These are phyloP conservation scores for Acrossocheilus fasciatus DNA, from an alignment of 2,797 vertebrate species.

Conservation along the genomic window DNA sequence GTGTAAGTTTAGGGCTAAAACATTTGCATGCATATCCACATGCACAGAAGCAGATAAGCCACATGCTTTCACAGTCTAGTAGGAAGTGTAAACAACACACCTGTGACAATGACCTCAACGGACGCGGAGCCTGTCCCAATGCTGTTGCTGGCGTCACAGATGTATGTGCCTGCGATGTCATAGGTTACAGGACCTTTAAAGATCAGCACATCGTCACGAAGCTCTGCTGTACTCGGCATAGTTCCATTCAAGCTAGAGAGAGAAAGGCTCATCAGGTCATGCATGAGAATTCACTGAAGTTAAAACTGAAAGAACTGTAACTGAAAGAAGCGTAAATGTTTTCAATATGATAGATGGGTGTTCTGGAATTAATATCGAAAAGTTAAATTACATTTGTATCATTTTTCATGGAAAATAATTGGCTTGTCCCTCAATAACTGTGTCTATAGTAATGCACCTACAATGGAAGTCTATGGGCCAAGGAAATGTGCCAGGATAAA, in stretches of 20 bases:
- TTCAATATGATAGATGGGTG: background rate
- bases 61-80: background rate
- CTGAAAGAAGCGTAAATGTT: background rate
- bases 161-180: conserved; percentile 88
- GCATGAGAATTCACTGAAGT: background rate
- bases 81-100: conserved; percentile 74
- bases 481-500: background rate
- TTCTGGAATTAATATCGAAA: background rate
- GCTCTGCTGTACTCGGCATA: conserved; percentile 86
- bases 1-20: background rate
- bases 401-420: background rate
- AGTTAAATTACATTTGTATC: background rate
- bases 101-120: conserved; percentile 93
- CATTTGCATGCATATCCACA: conserved; percentile 18
- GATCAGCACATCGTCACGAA: conserved; percentile 88
- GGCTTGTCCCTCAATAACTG: background rate
- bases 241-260: conserved; percentile 87
- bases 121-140: conserved; percentile 90
- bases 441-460: background rate
- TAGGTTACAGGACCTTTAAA: conserved; percentile 91
- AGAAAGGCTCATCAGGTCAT: background rate
- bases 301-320: background rate
- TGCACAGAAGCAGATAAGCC: conserved; percentile 30
- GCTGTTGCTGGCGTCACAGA: conserved; percentile 93
- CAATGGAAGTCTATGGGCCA: background rate